Evolutionary conservation across 1,140 invertebrate genomes (phyloP), one percentile per base, ranked within the genome.

Genomic region (Odontomachus brunneus): DNA sequence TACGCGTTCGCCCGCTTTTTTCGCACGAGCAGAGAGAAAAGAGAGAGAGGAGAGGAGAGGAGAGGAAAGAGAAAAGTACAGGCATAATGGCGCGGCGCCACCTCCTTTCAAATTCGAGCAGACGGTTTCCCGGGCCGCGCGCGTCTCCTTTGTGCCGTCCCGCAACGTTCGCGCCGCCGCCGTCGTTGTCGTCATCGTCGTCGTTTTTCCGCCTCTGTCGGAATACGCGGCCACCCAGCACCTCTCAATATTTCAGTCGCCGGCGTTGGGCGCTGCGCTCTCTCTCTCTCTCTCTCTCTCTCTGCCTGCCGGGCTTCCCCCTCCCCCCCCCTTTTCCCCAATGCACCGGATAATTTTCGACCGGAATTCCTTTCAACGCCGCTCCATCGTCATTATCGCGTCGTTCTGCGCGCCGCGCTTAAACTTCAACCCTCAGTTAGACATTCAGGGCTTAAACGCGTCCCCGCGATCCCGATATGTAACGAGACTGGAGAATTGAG

Each of bases 41-140:
- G 24, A 22, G 29, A 44, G 38, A 44, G 38, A 44, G 38, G 38
- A 44, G 38, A 44, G 9, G 9, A 11, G 9, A 11, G 9, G 38
- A 44, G 38, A 11, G 9, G 38, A 44, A 7, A 44, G 9, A 24
- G 60, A 38, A 24, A 29, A 9, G 17, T 24, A 24, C 1, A 17
- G 17, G 60, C 26, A 17, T 63, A 63, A 63, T 29, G 15, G 60
- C 24, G 15, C 17, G 15, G 17, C 0, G 29, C 26, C 75, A 14
- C 4, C n/a, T 63, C 53, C 19, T 84, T 53, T 78, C 5, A 51
- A 82, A 67, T 73, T 59, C 24, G 55, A 38, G 1, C 17, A 62
- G 15, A 2, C 29, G 19, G 12, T 49, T 19, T 53, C 48, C 22
- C 15, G 12, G 44, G 22, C 15, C 51, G 51, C 53, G 7, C n/a